Evolutionary conservation across 1,140 invertebrate genomes (phyloP).

Genomic region (Drosophila guanche): DNA sequence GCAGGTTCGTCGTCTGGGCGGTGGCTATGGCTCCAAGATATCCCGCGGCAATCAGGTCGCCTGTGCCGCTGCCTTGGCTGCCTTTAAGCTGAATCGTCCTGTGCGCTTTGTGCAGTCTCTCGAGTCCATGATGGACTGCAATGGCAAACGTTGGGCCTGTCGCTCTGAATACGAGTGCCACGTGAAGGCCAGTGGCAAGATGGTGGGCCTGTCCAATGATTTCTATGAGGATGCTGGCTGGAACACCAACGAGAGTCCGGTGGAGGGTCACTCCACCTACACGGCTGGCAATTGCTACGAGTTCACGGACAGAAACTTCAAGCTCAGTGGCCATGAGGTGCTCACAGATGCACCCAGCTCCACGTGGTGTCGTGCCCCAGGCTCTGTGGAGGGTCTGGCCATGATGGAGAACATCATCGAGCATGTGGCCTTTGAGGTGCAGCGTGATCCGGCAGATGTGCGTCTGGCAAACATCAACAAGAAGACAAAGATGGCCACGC

Average conservation of each 20-base stretch:
- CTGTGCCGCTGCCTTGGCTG: slow-evolving; percentile 87
- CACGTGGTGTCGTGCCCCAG: slow-evolving; percentile 87
- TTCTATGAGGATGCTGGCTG: slow-evolving; percentile 88
- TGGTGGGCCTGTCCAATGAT: slow-evolving; percentile 87
- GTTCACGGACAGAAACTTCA: slow-evolving; percentile 84
- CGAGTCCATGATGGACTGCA: slow-evolving; percentile 87
- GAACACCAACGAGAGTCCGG: slow-evolving; percentile 85
- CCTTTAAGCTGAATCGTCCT: slow-evolving; percentile 86
- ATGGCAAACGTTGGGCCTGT: slow-evolving; percentile 86
- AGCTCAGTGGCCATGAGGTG: slow-evolving; percentile 84
- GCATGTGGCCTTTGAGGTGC: slow-evolving; percentile 88
- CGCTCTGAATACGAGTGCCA: slow-evolving; percentile 86
- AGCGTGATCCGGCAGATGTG: slow-evolving; percentile 89
- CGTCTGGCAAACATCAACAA: slow-evolving; percentile 86
- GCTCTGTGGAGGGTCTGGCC: slow-evolving; percentile 87
- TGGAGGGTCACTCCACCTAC: slow-evolving; percentile 76
- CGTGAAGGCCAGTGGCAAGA: slow-evolving; percentile 87
- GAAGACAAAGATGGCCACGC: slow-evolving; percentile 81
- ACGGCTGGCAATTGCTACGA: slow-evolving; percentile 87
- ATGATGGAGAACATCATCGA: slow-evolving; percentile 92
- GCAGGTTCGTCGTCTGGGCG: slow-evolving; percentile 86
- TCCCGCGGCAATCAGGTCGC: slow-evolving; percentile 85
- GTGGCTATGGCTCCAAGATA: slow-evolving; percentile 89
- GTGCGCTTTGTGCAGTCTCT: slow-evolving; percentile 87
- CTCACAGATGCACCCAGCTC: slow-evolving; percentile 88